Evolutionary conservation across 2,113 vertebrate species (phyloP), one percentile per base, ranked within the genome.

Genomic region (Oreochromis niloticus): DNA sequence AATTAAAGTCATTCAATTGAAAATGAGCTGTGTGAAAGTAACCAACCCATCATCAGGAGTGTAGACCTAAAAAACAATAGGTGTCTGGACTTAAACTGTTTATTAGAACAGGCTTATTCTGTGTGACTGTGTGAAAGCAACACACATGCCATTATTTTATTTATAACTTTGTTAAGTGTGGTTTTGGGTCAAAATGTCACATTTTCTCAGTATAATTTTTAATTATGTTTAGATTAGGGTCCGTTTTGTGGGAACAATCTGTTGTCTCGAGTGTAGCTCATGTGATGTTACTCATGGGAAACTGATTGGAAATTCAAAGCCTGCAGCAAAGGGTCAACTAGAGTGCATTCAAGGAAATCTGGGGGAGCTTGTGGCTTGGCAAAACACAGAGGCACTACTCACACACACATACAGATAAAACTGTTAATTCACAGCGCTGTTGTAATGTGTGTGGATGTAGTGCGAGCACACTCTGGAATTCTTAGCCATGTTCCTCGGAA

Each of bases 251-350:
- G 24, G 39, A 57, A 78, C 39, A 80, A 27, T 88, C 46, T 61
- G 12, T 88, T 83, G 87, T 84, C 82, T 81, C 1, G 7, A 82
- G 91, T 89, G 82, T 78, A 88, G 71, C 75, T 89, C 39, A 85
- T 90, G 81, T 87, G 85, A 87, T 88, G 84, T 89, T 92, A 80
- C 90, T 92, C 88, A 82, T 71, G 89, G 83, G 84, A 91, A 92
- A 80, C 90, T 92, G 88, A 93, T 92, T 89, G 90, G 63, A 94
- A 92, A 90, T 92, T 85, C 85, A 92, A 90, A 93, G 91, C 87
- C 85, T 91, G 87, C 86, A 90, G 90, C 85, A 71, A 92, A 88
- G 92, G 91, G 92, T 95, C 92, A 94, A 79, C 85, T 73, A 80
- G 80, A 93, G 92, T 91, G 80, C 88, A 59, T 84, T 90, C 14